These are phyloP conservation scores for Scotopteryx bipunctaria DNA, from an alignment of 2,888 invertebrate genomes.

Conservation along the genomic window DNA sequence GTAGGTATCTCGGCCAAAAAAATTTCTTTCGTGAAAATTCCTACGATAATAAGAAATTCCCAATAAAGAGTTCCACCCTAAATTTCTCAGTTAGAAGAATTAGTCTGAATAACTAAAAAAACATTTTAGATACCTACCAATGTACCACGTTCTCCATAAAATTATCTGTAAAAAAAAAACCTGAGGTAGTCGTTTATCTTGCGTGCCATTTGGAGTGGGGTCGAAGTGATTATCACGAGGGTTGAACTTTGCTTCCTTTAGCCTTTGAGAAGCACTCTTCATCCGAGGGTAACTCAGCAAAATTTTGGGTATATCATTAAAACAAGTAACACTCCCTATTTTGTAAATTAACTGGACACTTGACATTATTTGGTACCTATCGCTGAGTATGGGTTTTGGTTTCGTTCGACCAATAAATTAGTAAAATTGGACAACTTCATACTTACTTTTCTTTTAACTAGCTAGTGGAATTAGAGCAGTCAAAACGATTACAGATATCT, in stretches of 20 bases:
- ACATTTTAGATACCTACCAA: too few species aligned
- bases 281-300: slow-evolving; percentile 67
- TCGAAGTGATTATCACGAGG: slow-evolving; percentile 70
- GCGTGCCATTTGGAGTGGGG: slow-evolving; percentile 68
- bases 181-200: slow-evolving; percentile 72
- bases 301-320: slow-evolving; percentile 73
- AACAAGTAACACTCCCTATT: slow-evolving; percentile 63
- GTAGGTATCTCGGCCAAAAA: too few species aligned
- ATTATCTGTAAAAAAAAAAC: slow-evolving; percentile 52
- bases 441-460: too few species aligned
- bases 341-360: slow-evolving; percentile 23
- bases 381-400: slow-evolving; percentile 8
- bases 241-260: slow-evolving; percentile 63
- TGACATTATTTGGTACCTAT: slow-evolving; percentile 16
- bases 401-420: too few species aligned
- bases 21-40: too few species aligned
- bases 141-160: slow-evolving; percentile 9
- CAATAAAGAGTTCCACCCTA: too few species aligned
- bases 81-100: too few species aligned
- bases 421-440: too few species aligned
- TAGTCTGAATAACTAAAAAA: too few species aligned
- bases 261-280: slow-evolving; percentile 73
- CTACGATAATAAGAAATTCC: too few species aligned
- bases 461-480: too few species aligned
- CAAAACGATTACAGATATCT: too few species aligned